Evolutionary conservation across 1,140 invertebrate species (phyloP), one percentile per base, ranked within the genome.

Genomic region (Condylostylus longicornis): DNA sequence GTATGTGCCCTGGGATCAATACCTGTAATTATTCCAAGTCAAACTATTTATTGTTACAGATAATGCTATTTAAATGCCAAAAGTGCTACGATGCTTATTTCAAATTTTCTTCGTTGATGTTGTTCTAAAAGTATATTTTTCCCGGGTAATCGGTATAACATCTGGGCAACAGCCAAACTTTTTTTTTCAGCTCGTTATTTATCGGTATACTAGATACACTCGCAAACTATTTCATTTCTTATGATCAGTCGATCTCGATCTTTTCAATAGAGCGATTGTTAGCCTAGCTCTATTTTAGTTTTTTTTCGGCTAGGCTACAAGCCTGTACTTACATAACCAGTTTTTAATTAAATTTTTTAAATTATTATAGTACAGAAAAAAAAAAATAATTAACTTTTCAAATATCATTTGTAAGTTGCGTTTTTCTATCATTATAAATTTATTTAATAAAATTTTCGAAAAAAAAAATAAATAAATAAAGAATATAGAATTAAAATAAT

Each of bases 241-340:
- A 51, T 54, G 51, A 58, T 58, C 55, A 58, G 55, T 58, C 55
- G 55, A 56, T 55, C 51, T 54, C 58, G 55, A 58, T 55, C 55
- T 54, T 58, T 58, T 56, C 58, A 55, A 58, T 57, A 58, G 55
- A 53, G 53, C 55, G 53, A 58, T 58, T 53, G 55, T 54, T 54
- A 50, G 51, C 53, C 50, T 58, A 58, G 55, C 55, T 55, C 51
- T 25, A 13, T 8, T 23, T n/a, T n/a, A n/a, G n/a, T 55, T 56
- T 45, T 50, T 54, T 46, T 53, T 55, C 46, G 47, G 52, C 53
- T 58, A 40, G 50, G 52, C 51, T 46, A 52, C 38, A 58, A 48
- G 45, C 48, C 47, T 51, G 57, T 57, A 54, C n/a, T n/a, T 57
- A 57, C 55, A 56, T 57, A 50, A 54, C 49, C 47, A 42, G 45